Base-by-base conservation (phyloP, 2,113 vertebrate species). In the Pogona vitticeps region DNA sequence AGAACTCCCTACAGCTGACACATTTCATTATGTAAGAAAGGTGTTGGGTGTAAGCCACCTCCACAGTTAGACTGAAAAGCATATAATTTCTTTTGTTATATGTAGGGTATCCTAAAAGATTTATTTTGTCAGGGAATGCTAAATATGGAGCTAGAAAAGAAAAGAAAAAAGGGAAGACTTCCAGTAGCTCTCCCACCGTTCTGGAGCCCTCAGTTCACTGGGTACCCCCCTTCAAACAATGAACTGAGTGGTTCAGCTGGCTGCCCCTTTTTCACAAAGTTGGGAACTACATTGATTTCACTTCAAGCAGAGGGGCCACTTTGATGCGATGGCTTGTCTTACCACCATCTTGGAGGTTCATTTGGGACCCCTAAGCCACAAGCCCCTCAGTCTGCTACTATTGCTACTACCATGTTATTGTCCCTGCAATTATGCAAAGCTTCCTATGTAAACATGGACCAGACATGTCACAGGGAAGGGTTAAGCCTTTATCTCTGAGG, bases 41-140 rank as follows among this genome's bases (percentile, higher is more conserved):
- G 65, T 40, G 80, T n/a, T 59, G 80, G 73, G 33, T 73, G 18
- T 70, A 0, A 65, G 83, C 83, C 38, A 0, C 21, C 0, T 5
- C 78, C 15, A 85, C n/a, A 21, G 42, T 61, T 20, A 56, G 42
- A 82, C 40, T 67, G 84, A 65, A 91, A 79, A 0, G 1, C 0
- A 0, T 52, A 33, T 26, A 7, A 21, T 2, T 0, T 13, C 0
- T 85, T 4, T 0, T 18, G 52, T 17, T n/a, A 76, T 61, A 73
- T 52, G 23, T n/a, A 33, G 59, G 14, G 71, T 82, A 65, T 83
- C 89, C 76, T 6, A 86, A 93, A 85, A 68, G 59, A 77, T 36
- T 67, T 85, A 85, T 38, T 71, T 76, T 79, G 67, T 59, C 76
- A 79, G 65, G 33, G 56, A 71, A 31, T 71, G 61, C 6, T 59